Evolutionary conservation across 2,797 vertebrate genomes (phyloP).

Genomic region (Echiichthys vipera): DNA sequence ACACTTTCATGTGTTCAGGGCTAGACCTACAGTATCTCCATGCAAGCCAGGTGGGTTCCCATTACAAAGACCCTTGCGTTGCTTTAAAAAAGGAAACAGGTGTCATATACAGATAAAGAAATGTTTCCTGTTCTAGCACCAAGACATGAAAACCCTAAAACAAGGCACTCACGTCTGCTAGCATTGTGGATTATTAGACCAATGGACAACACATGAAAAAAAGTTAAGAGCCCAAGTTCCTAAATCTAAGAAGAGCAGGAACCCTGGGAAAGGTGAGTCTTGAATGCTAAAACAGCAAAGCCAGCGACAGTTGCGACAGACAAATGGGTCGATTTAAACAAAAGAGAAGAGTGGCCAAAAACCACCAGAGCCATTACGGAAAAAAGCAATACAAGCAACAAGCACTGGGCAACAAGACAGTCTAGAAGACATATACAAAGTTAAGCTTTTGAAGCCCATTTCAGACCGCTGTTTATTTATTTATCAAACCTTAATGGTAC

Average conservation of each 20-base stretch:
- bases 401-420: constrained; percentile 38
- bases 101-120: constrained; percentile 11
- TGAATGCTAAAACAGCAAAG: constrained; percentile 58
- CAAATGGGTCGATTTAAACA: constrained; percentile 55
- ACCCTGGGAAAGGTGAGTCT: constrained; percentile 15
- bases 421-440: neutral
- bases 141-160: constrained; percentile 25
- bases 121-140: constrained; percentile 9
- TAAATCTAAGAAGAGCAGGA: constrained; percentile 11
- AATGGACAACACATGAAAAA: constrained; percentile 13
- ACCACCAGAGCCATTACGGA: constrained; percentile 43
- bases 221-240: neutral
- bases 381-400: constrained; percentile 63
- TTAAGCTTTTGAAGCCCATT: constrained; percentile 30
- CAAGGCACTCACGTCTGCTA: neutral
- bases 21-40: too few relatives aligned
- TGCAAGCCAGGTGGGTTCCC: constrained; percentile 16
- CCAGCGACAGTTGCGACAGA: constrained; percentile 57
- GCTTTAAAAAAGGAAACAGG: constrained; percentile 3
- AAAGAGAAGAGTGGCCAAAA: constrained; percentile 52
- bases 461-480: constrained; percentile 4
- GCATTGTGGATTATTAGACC: constrained; percentile 18
- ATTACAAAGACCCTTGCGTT: constrained; percentile 6
- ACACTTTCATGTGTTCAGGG: constrained; percentile 35
- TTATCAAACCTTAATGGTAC: constrained; percentile 30